Evolutionary conservation across 2,113 vertebrate species (phyloP), one percentile per base, ranked within the genome.

Genomic region (Thermophis baileyi): DNA sequence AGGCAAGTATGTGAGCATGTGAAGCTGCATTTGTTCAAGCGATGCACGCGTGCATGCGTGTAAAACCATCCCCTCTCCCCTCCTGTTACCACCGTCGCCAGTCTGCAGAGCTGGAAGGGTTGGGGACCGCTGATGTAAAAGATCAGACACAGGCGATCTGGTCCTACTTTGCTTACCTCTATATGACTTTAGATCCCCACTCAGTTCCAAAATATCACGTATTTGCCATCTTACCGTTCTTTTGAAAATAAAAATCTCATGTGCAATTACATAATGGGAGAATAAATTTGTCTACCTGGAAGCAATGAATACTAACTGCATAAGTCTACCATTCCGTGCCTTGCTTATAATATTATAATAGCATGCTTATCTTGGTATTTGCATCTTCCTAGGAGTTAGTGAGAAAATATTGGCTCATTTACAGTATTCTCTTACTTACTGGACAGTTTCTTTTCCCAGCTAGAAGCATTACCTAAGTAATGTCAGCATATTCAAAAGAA

Each of bases 391-490:
- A 30, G 16, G 74, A 90, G 89, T n/a, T 44, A 60, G 46, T 51
- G 89, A n/a, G 46, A 86, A 60, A 90, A 90, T 93, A 90, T 86
- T n/a, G n/a, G 74, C 46, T 87, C 54, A 87, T 87, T 93, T n/a
- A n/a, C n/a, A n/a, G n/a, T 87, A 35, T 55, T 86, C 46, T 63
- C 89, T 51, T 47, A 2, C n/a, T 93, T 90, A 87, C 35, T 51
- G n/a, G 53, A 40, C 27, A 9, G 22, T 89, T 60, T 74, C 24
- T 10, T 40, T 47, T 53, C 53, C 35, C 35, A 47, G 55, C 12
- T 74, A 60, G 91, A 94, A 91, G 87, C 49, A 47, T 86, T 86
- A 91, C 47, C 91, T 53, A 91, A 47, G 55, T 14, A 14, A 74
- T 40, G 40, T 63, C 69, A 53, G 47, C 35, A 63, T 6, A 24